phyloP scores from a whole-genome alignment of 2,888 invertebrate species.

The Ennomos quercinarius region DNA sequence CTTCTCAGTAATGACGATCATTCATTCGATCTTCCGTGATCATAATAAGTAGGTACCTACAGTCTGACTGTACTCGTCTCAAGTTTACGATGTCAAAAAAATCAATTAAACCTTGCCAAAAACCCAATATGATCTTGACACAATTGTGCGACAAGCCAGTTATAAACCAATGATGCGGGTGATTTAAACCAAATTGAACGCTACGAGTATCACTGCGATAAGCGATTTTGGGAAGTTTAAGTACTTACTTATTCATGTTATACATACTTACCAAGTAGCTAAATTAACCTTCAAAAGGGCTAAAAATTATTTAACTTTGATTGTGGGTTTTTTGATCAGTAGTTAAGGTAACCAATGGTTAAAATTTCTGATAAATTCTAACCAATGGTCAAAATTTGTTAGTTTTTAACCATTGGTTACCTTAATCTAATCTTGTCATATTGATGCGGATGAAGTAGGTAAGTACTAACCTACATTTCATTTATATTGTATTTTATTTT shows the following conservation, averaged over 20 bases:
- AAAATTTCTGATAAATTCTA: too few species aligned
- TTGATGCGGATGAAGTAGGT: neutral
- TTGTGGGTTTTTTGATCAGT: too few species aligned
- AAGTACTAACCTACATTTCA: neutral
- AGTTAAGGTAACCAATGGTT: too few species aligned
- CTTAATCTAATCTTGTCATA: too few species aligned
- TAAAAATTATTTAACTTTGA: too few species aligned
- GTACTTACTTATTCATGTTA: too few species aligned
- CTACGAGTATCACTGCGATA: neutral
- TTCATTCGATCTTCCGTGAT: constrained; percentile 26
- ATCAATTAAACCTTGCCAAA: constrained; percentile 64
- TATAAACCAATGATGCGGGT: constrained; percentile 73
- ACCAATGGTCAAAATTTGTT: too few species aligned
- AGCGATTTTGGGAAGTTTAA: neutral
- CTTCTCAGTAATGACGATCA: neutral
- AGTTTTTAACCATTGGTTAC: too few species aligned
- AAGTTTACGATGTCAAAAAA: constrained; percentile 35
- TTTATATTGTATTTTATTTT: too few species aligned
- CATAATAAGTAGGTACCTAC: neutral
- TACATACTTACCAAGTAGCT: too few species aligned
- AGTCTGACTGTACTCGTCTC: constrained; percentile 11
- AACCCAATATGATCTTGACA: constrained; percentile 74
- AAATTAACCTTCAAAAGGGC: too few species aligned
- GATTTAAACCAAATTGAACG: constrained; percentile 52
- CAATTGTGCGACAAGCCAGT: constrained; percentile 67